These are phyloP conservation scores for Aplochiton taeniatus DNA, from an alignment of 2,797 vertebrate genomes.

Conservation along the genomic window DNA sequence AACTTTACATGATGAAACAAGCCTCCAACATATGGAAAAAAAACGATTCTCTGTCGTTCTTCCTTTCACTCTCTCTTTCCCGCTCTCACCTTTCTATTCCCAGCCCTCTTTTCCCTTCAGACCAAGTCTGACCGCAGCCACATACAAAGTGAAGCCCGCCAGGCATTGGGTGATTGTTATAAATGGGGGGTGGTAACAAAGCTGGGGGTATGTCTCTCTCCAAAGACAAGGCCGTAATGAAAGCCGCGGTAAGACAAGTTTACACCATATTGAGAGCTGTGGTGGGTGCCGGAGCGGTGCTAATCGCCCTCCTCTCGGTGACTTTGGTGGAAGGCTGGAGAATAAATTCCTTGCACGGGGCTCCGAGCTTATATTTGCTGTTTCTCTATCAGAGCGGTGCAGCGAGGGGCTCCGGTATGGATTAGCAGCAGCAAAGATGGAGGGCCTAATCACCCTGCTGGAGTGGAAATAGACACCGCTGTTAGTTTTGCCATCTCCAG, in stretches of 20 bases:
- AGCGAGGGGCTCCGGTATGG: background rate
- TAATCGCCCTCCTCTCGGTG: constrained; percentile 19
- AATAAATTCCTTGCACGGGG: constrained; percentile 7
- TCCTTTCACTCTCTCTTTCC: too few relatives aligned
- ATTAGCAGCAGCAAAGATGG: too few relatives aligned
- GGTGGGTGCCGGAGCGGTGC: constrained; percentile 3
- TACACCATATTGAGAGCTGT: background rate
- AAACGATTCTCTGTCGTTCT: too few relatives aligned
- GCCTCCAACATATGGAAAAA: too few relatives aligned
- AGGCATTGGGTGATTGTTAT: too few relatives aligned
- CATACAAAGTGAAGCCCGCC: too few relatives aligned
- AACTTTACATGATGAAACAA: too few relatives aligned
- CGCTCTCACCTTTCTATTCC: too few relatives aligned
- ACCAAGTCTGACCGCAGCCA: too few relatives aligned
- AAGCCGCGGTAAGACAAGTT: background rate
- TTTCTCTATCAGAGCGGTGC: background rate
- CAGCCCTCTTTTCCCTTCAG: too few relatives aligned
- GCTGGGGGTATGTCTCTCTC: constrained; percentile 22
- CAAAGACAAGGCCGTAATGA: constrained; percentile 14
- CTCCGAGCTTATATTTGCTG: constrained; percentile 5
- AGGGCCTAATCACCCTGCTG: too few relatives aligned
- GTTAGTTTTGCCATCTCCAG: constrained; percentile 31
- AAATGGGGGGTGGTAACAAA: constrained; percentile 35
- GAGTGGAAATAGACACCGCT: background rate
- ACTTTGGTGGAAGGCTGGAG: constrained; percentile 8